Evolutionary conservation across 2,797 vertebrate species (phyloP).

Genomic region (Mormyrus hasselquistii): DNA sequence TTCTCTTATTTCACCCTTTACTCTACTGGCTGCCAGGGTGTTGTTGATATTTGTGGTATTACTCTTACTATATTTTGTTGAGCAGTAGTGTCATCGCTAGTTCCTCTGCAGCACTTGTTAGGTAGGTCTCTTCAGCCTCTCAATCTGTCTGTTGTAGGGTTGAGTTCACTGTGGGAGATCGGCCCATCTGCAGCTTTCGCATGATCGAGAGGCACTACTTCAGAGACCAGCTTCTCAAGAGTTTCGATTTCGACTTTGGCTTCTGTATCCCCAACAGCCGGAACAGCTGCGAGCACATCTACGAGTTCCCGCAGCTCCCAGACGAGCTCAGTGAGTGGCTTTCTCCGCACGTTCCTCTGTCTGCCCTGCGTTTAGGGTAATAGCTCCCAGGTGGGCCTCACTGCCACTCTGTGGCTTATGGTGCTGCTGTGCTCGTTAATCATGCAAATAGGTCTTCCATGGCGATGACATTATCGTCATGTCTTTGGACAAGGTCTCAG

Average conservation of each 20-base stretch:
- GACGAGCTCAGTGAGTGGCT: constrained; percentile 86
- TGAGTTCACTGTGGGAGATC: constrained; percentile 94
- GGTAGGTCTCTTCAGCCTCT: not conserved
- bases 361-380: not conserved
- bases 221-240: constrained; percentile 89
- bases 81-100: not conserved
- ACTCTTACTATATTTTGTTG: not conserved
- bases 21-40: not conserved
- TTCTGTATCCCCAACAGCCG: constrained; percentile 98
- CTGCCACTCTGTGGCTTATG: not conserved
- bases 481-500: not conserved
- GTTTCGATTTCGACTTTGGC: constrained; percentile 97
- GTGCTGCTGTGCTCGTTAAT: not conserved
- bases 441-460: not conserved
- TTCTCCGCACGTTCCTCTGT: not conserved
- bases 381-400: not conserved
- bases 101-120: not conserved
- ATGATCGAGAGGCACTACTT: constrained; percentile 99
- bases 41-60: not conserved
- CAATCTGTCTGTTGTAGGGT: constrained; percentile 62
- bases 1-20: not conserved
- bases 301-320: constrained; percentile 94
- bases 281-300: constrained; percentile 98
- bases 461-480: not conserved
- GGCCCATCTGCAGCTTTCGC: constrained; percentile 86